These are phyloP conservation scores for Sarcophilus harrisii DNA, from an alignment of 2,797 vertebrate genomes.

Conservation along the genomic window DNA sequence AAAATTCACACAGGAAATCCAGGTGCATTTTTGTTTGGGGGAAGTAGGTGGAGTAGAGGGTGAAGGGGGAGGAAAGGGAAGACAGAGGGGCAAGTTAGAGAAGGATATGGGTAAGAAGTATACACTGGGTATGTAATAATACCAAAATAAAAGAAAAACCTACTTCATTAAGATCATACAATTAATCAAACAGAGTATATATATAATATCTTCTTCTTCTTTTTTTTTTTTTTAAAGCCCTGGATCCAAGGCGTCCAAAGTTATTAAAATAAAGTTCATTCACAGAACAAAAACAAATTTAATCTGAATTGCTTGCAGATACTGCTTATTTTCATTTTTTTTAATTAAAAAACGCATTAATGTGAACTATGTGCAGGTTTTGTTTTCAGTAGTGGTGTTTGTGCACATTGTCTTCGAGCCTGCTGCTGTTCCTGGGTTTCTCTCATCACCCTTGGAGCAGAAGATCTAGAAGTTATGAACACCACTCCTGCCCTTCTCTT, in stretches of 20 bases:
- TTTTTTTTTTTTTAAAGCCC: conserved; percentile 93
- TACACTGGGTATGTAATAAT: conserved; percentile 91
- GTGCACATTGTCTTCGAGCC: conserved; percentile 87
- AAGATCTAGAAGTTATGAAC: conserved; percentile 62
- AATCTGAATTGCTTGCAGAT: conserved; percentile 99
- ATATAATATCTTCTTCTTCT: conserved; percentile 90
- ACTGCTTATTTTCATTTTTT: conserved; percentile 99
- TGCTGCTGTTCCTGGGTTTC: conserved; percentile 82
- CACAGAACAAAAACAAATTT: conserved; percentile 99
- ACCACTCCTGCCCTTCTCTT: conserved; percentile 50
- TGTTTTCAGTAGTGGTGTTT: conserved; percentile 88
- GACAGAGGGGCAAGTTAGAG: conserved; percentile 11
- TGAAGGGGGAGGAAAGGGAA: not conserved
- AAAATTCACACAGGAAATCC: conserved; percentile 74
- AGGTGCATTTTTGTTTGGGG: conserved; percentile 64
- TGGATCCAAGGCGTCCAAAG: conserved; percentile 99
- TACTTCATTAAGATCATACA: conserved; percentile 92
- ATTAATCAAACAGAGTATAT: conserved; percentile 92
- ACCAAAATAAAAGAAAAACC: conserved; percentile 88
- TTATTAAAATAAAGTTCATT: conserved; percentile 99
- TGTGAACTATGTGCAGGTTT: conserved; percentile 90
- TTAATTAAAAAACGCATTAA: conserved; percentile 91
- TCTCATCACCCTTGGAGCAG: conserved; percentile 71
- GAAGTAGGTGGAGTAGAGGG: not conserved
- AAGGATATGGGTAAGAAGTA: conserved; percentile 77